phyloP scores from a whole-genome alignment of 2,888 invertebrate species.

The Hydrotaea cyrtoneurina region DNA sequence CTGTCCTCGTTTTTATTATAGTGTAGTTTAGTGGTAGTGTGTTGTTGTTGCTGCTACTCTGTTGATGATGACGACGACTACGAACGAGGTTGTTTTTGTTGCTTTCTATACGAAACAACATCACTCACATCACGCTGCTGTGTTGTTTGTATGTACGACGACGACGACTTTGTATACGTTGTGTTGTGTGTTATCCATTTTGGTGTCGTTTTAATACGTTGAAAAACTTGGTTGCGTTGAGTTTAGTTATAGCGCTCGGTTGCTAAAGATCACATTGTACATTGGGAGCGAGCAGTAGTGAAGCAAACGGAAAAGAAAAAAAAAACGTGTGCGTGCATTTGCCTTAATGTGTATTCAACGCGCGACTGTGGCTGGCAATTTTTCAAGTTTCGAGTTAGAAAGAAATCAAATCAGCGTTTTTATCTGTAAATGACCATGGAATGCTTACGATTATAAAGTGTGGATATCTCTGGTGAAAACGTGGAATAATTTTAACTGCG shows the following conservation, averaged over 20 bases:
- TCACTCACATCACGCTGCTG: neutral
- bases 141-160: slow-evolving; percentile 4
- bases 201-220: slow-evolving; percentile 37
- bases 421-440: slow-evolving; percentile 53
- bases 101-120: slow-evolving; percentile 16
- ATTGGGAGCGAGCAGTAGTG: neutral
- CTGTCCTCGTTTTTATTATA: slow-evolving; percentile 60
- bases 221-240: slow-evolving; percentile 55
- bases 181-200: slow-evolving; percentile 15
- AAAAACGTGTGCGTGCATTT: neutral
- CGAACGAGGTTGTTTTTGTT: slow-evolving; percentile 35
- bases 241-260: slow-evolving; percentile 48
- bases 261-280: slow-evolving; percentile 49
- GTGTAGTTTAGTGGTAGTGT: slow-evolving; percentile 14
- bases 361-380: neutral
- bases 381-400: no score
- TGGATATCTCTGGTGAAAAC: neutral
- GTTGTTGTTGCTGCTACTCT: slow-evolving; percentile 15
- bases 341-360: neutral
- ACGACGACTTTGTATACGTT: neutral
- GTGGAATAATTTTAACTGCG: slow-evolving; percentile 6
- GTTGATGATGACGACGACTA: neutral
- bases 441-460: slow-evolving; percentile 25
- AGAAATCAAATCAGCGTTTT: neutral
- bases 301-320: neutral